Percentiles rank a stretch among this genome's conserved stretches.
These are phyloP conservation scores for Motacilla tschutschensis DNA, from an alignment of 2,113 vertebrate genomes.

Conservation along the genomic window DNA sequence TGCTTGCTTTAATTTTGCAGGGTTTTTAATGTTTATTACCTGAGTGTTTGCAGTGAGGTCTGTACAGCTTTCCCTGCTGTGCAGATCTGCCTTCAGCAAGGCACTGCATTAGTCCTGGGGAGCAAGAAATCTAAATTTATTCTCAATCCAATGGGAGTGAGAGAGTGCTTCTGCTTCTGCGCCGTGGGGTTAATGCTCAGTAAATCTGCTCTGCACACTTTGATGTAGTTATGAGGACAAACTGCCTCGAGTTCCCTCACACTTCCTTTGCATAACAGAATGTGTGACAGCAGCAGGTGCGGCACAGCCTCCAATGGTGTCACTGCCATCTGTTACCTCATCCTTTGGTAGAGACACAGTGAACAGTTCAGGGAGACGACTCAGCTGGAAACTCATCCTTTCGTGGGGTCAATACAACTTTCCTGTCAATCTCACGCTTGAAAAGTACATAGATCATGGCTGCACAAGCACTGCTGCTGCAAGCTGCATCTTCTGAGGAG, in stretches of 20 bases:
- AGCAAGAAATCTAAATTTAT: neutral
- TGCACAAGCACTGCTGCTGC: neutral
- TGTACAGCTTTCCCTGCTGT: neutral
- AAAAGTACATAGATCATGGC: neutral
- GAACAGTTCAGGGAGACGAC: neutral
- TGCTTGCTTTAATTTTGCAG: neutral
- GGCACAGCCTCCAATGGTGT: fast-evolving
- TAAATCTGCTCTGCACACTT: neutral
- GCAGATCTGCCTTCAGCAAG: neutral
- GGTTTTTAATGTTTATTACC: neutral
- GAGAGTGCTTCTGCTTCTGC: neutral
- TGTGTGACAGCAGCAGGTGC: neutral
- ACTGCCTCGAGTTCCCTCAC: neutral
- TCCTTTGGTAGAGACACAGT: neutral
- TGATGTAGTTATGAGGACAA: neutral
- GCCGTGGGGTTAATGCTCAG: neutral
- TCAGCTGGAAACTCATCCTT: neutral
- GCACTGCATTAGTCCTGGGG: neutral
- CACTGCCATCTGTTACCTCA: neutral
- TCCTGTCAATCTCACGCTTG: neutral
- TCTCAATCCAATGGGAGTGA: neutral
- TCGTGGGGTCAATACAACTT: neutral
- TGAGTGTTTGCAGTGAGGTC: neutral
- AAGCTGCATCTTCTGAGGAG: neutral
- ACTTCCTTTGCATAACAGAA: neutral